phyloP scores from a whole-genome alignment of 2,888 invertebrate species.

The Drosophila ochracea region DNA sequence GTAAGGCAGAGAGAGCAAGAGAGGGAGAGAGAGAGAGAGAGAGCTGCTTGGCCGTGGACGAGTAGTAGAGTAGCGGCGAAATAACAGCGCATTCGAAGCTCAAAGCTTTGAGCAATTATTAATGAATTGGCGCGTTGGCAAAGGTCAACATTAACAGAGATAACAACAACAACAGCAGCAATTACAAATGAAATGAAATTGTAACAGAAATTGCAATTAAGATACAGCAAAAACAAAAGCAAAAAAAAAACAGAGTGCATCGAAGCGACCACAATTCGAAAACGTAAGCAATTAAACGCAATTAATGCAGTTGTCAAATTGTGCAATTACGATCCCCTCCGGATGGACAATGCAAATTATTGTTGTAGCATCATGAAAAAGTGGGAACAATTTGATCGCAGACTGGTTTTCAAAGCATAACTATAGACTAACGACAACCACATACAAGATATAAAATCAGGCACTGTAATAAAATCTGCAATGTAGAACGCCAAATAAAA shows the following conservation, averaged over 20 bases:
- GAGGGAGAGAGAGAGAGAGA: neutral
- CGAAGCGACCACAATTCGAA: conserved; percentile 41
- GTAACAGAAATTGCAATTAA: conserved; percentile 74
- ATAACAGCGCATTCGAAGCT: conserved; percentile 33
- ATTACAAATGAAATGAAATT: conserved; percentile 73
- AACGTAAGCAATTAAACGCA: conserved; percentile 72
- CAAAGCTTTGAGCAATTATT: conserved; percentile 39
- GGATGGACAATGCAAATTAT: neutral
- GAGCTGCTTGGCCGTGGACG: conserved; percentile 22
- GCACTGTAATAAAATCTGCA: neutral
- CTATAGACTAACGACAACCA: neutral
- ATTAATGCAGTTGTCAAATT: conserved; percentile 73
- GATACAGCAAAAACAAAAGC: conserved; percentile 31
- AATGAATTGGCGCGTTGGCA: conserved; percentile 49
- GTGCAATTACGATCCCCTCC: conserved; percentile 56
- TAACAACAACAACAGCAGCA: conserved; percentile 11
- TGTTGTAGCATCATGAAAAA: neutral
- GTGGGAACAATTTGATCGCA: neutral
- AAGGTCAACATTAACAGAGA: conserved; percentile 38
- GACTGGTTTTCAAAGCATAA: conserved; percentile 11
- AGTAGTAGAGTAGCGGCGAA: conserved; percentile 18
- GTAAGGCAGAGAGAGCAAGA: neutral
- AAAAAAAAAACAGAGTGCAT: conserved; percentile 37
- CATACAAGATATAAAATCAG: neutral
- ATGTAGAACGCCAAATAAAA: neutral